Evolutionary conservation across 2,113 vertebrate species (phyloP), one percentile per base, ranked within the genome.

Genomic region (Podarcis cretensis): DNA sequence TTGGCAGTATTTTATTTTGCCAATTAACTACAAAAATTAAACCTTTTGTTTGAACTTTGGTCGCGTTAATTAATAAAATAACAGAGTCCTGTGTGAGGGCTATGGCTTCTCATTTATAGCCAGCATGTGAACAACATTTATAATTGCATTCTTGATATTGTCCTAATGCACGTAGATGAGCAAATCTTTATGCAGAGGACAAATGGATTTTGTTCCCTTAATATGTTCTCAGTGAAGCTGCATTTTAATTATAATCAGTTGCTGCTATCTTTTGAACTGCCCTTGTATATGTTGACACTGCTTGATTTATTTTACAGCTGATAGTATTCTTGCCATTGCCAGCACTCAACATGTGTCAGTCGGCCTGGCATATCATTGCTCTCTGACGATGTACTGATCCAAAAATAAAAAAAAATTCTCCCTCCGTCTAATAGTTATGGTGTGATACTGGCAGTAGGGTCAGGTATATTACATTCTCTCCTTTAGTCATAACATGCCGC

Each of bases 11-110:
- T 80, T 88, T 35, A 35, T 91, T 87, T 81, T 92, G 78, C 90
- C 93, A 85, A 94, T 95, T 94, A 90, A 25, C 85, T 92, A 85
- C 91, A 93, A 27, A 1, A 94, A 90, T 54, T 63, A 80, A 83
- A 4, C 1, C 37, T 85, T 59, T 91, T 82, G 71, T 95, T 92
- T 87, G 85, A 93, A 89, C 25, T 87, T n/a, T 66, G 23, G 81
- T 90, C 12, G 87, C 48, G 94, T 94, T 92, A 95, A 91, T 95
- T 95, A 96, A 90, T 74, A 96, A 90, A 96, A 90, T 74, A 96
- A 90, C 13, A 84, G 81, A 92, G 25, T 4, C 5, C 14, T 77
- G 27, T 89, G 84, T 93, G 85, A 93, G 86, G 73, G 21, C 59
- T 87, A 87, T 87, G 91, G 85, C 75, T 93, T 43, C 2, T 89